Evolutionary conservation across 1,140 invertebrate species (phyloP).

Genomic region (Ephestia elutella): DNA sequence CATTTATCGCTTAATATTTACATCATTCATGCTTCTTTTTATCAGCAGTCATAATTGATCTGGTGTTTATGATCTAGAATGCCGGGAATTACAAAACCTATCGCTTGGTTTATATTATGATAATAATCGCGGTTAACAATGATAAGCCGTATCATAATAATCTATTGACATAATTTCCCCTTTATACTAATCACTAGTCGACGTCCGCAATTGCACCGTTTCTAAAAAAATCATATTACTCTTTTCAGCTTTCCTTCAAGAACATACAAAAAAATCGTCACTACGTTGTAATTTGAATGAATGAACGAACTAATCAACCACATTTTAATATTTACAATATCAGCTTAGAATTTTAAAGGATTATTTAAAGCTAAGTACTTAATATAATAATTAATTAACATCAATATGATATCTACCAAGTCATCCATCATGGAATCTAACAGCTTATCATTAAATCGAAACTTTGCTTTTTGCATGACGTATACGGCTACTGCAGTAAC

Average conservation of each 20-base stretch:
- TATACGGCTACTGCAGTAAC: not conserved
- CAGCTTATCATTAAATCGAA: not conserved
- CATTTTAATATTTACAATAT: no score
- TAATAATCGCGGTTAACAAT: no score
- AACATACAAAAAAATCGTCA: no score
- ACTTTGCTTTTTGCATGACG: not conserved
- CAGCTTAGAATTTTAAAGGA: no score
- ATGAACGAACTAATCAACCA: not conserved
- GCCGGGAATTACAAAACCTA: not conserved
- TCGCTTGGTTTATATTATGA: not conserved
- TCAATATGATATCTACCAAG: not conserved
- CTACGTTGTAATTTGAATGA: no score
- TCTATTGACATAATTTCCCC: no score
- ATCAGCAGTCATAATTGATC: not conserved
- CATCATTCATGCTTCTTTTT: not conserved
- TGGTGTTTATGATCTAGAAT: not conserved
- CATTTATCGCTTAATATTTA: conserved; percentile 3
- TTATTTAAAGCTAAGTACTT: not conserved
- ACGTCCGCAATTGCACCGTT: no score
- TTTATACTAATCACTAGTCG: no score
- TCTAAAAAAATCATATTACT: not conserved
- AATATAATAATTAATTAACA: not conserved
- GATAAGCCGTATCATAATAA: no score
- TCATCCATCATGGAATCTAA: not conserved
- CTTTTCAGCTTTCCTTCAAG: no score